Conservation (phyloP, 2,888 invertebrate species). For the Xestia c-nigrum region DNA sequence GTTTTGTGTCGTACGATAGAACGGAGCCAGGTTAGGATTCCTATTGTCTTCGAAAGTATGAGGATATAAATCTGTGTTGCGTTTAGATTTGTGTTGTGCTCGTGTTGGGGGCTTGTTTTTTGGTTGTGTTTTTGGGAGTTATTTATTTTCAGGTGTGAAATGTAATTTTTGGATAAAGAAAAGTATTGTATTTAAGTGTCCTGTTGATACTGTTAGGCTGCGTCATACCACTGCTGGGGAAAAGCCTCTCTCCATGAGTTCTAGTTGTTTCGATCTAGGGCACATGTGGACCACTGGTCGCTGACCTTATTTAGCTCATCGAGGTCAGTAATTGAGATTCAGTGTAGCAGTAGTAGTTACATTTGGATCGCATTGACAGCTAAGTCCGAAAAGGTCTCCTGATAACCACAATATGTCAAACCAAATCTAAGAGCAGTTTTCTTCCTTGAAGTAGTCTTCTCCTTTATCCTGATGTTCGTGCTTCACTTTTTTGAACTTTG, state of each 20-base stretch:
- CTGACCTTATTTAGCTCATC: too few species aligned
- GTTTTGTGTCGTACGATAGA: constrained; percentile 73
- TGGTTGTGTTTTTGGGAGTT: not conserved
- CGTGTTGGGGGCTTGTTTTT: not conserved
- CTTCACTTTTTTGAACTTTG: not conserved
- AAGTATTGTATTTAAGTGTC: not conserved
- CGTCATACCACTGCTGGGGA: too few species aligned
- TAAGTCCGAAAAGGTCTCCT: too few species aligned
- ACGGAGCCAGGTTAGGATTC: constrained; percentile 69
- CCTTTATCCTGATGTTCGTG: not conserved
- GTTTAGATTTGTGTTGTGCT: constrained; percentile 41
- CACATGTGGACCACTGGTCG: too few species aligned
- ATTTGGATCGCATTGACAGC: too few species aligned
- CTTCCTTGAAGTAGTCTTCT: not conserved
- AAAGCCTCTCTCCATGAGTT: too few species aligned
- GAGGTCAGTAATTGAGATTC: too few species aligned
- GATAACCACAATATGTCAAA: not conserved
- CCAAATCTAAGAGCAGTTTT: not conserved
- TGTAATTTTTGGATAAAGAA: not conserved
- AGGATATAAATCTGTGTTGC: constrained; percentile 50
- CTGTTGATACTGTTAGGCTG: too few species aligned
- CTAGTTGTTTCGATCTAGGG: too few species aligned
- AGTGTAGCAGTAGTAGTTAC: too few species aligned
- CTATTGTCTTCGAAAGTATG: constrained; percentile 68
- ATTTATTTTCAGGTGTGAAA: not conserved